Evolutionary conservation across 2,797 vertebrate species (phyloP).

Genomic region (Mormyrops boulengeri): DNA sequence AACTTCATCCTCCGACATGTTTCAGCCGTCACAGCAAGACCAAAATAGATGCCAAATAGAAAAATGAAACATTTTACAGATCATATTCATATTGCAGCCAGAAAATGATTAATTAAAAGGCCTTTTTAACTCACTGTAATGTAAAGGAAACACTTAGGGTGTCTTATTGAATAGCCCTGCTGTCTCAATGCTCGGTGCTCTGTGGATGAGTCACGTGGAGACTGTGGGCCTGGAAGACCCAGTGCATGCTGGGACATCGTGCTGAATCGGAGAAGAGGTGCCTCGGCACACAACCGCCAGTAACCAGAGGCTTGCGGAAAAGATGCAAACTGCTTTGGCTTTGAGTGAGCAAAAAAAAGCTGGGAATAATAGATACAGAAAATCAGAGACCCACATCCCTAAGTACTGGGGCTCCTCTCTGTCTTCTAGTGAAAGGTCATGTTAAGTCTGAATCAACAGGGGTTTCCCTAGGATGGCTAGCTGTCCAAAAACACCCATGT

Average conservation of each 20-base stretch:
- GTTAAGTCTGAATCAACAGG: neutral
- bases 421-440: neutral
- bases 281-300: neutral
- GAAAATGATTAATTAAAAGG: conserved; percentile 2
- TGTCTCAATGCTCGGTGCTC: neutral
- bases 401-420: neutral
- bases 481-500: neutral
- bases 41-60: neutral
- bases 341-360: neutral
- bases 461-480: neutral
- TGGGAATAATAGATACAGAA: neutral
- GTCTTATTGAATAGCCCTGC: neutral
- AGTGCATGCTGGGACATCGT: neutral
- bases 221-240: neutral
- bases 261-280: neutral
- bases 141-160: neutral
- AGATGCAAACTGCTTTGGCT: neutral
- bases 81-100: neutral
- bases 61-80: neutral
- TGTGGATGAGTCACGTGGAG: neutral
- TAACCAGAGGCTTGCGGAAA: neutral
- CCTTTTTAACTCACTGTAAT: neutral
- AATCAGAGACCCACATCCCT: neutral
- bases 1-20: neutral
- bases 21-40: neutral